Percentiles rank a stretch among this genome's conserved stretches.
Evolutionary conservation across 2,797 vertebrate species (phyloP).

Genomic region (Fundulus diaphanus): DNA sequence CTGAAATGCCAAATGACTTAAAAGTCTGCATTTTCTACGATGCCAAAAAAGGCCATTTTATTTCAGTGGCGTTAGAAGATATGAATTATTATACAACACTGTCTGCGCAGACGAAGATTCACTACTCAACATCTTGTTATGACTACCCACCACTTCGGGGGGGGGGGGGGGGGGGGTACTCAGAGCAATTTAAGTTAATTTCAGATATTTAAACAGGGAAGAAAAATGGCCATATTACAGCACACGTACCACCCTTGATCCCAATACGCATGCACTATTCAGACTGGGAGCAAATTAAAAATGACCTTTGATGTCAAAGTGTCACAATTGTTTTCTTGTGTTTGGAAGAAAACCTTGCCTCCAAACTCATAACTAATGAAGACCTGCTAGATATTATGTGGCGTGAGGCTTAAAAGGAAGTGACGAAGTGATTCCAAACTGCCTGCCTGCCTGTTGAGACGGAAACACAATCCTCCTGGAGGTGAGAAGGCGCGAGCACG

Average conservation of each 20-base stretch:
- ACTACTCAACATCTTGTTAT: too few relatives aligned
- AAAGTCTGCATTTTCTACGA: too few relatives aligned
- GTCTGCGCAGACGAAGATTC: background rate
- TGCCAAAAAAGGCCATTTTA: too few relatives aligned
- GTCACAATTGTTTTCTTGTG: background rate
- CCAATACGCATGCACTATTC: too few relatives aligned
- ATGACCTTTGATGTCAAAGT: background rate
- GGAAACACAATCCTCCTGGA: conserved; percentile 23
- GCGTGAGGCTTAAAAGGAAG: conserved; percentile 38
- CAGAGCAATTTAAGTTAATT: too few relatives aligned
- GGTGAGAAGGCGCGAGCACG: background rate
- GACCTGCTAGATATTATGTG: conserved; percentile 28
- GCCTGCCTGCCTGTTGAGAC: conserved; percentile 24
- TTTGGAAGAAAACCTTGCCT: background rate
- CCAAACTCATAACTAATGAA: background rate
- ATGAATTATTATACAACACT: background rate
- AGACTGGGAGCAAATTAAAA: background rate
- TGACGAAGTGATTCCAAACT: conserved; percentile 32
- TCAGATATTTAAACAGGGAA: too few relatives aligned
- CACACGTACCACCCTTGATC: too few relatives aligned
- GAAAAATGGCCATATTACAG: too few relatives aligned
- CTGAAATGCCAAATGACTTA: too few relatives aligned
- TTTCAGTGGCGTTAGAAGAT: too few relatives aligned
- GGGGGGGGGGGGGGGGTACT: too few relatives aligned
- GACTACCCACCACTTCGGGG: too few relatives aligned